Percentiles rank a stretch among this genome's conserved stretches.
Evolutionary conservation across 2,888 invertebrate genomes (phyloP).

Genomic region (Trachelus stipa): DNA sequence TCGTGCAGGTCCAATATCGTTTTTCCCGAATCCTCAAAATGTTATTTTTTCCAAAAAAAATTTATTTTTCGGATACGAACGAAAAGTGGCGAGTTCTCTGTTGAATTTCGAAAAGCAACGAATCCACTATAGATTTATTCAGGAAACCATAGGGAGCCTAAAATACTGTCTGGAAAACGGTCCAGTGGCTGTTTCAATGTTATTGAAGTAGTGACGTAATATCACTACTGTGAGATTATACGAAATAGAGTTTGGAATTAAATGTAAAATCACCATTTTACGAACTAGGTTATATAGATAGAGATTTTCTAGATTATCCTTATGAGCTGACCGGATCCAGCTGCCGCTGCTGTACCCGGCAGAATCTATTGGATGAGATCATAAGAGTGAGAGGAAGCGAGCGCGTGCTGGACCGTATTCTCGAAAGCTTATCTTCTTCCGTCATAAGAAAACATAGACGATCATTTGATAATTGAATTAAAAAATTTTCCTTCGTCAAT

Average conservation of each 20-base stretch:
- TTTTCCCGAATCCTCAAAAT: background rate
- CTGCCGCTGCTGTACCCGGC: background rate
- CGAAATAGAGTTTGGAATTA: background rate
- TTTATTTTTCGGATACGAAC: no score
- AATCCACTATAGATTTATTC: background rate
- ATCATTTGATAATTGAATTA: background rate
- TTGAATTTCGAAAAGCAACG: background rate
- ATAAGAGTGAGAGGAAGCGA: background rate
- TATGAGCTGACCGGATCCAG: background rate
- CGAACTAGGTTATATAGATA: background rate
- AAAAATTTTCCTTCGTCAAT: background rate
- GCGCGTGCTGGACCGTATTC: background rate
- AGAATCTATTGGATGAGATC: background rate
- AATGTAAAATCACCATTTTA: background rate
- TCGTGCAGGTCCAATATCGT: background rate
- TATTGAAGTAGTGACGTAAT: background rate
- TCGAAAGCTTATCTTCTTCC: background rate
- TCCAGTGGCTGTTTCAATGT: background rate
- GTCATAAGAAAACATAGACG: background rate
- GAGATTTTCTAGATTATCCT: background rate
- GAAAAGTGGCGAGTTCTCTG: background rate
- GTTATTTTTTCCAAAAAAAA: background rate
- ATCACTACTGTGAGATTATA: background rate
- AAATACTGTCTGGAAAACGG: background rate
- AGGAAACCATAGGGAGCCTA: background rate